phyloP scores from a whole-genome alignment of 2,113 vertebrate genomes.

The Chitala chitala region DNA sequence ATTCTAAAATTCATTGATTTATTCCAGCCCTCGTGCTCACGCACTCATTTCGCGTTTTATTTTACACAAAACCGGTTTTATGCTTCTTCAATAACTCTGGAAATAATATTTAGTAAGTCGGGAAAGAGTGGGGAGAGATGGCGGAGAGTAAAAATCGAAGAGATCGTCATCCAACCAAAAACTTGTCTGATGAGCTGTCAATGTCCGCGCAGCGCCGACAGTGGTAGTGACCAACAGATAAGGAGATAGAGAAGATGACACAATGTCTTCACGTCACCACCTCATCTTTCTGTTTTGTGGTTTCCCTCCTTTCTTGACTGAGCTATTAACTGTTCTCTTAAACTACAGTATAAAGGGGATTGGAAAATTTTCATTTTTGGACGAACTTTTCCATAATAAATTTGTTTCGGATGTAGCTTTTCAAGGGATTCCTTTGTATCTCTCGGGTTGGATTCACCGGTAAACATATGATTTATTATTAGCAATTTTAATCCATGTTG shows the following conservation, averaged over 20 bases:
- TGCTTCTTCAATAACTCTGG: not conserved
- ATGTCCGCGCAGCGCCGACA: slow-evolving; percentile 20
- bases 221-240: slow-evolving; percentile 42
- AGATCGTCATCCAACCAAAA: not conserved
- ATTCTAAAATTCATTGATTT: not conserved
- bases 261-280: slow-evolving; percentile 35
- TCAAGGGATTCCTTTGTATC: slow-evolving; percentile 2
- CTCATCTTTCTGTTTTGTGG: slow-evolving; percentile 31
- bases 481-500: slow-evolving; percentile 29
- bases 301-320: slow-evolving; percentile 29
- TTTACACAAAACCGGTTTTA: not conserved
- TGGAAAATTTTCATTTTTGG: slow-evolving; percentile 13
- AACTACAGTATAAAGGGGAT: not conserved
- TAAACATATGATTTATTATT: slow-evolving; percentile 23
- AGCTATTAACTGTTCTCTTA: slow-evolving; percentile 36
- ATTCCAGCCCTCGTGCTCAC: not conserved
- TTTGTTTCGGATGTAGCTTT: slow-evolving; percentile 19
- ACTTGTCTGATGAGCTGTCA: slow-evolving; percentile 30
- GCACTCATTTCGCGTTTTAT: not conserved
- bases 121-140: not conserved
- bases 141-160: not conserved
- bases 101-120: not conserved
- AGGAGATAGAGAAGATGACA: slow-evolving; percentile 46
- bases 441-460: slow-evolving; percentile 11
- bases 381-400: slow-evolving; percentile 16